Base-by-base conservation (phyloP, 2,113 vertebrate genomes). In the Poicephalus meyeri region DNA sequence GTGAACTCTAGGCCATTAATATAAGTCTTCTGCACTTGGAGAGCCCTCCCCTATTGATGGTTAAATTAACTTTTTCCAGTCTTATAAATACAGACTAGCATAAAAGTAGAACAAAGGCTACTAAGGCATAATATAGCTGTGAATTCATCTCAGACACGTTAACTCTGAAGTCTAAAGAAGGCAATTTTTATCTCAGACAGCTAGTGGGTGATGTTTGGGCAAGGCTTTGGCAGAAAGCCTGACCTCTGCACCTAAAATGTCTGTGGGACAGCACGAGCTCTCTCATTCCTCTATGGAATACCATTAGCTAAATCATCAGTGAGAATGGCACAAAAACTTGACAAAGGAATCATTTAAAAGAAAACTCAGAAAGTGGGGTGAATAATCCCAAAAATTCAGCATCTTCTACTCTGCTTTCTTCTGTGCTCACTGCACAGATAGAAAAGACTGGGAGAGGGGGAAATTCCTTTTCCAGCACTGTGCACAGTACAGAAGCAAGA, bases 381-480 rank as follows among this genome's bases (percentile, higher is more conserved):
- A 37, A 16, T 41, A 52, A 52, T 68, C 60, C 31, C 52, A 4
- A 49, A 89, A 84, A 41, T 81, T 61, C 55, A 83, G 42, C 39
- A 25, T 63, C 63, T 92, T 82, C 28, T 78, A 52, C 50, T 85
- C 52, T 72, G 25, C 77, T 86, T 93, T 91, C 17, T 61, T 93
- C 31, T 5, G 12, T 77, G 63, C 74, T 91, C 46, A 39, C 12
- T 52, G 26, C 49, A 61, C 31, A 76, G 61, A 78, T 35, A 83
- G 71, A 66, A 95, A 58, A 80, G 65, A 50, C 80, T 63, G 37
- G 10, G 24, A 18, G 6, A 8, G 17, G 65, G 44, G 69, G 89
- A 93, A 89, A 76, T 61, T 93, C 91, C 86, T 96, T 84, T 95
- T 95, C 78, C 88, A 84, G 88, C 37, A 77, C 96, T 73, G 80